Evolutionary conservation across 1,140 invertebrate species (phyloP), one percentile per base, ranked within the genome.

Genomic region (Acyrthosiphon pisum): DNA sequence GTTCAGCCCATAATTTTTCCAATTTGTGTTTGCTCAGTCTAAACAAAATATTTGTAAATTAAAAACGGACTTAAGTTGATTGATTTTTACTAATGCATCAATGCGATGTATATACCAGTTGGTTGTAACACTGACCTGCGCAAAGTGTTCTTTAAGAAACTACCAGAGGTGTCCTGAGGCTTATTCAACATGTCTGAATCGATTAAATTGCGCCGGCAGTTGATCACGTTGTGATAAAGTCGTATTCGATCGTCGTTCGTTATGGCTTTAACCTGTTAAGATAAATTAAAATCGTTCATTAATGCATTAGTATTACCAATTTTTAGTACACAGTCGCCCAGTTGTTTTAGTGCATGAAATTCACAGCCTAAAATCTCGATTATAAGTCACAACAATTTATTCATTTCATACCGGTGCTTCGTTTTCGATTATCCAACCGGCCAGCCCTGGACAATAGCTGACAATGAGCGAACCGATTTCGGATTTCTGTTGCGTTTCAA

Each of bases 401-500:
- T 53, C 22, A 9, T 2, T 48, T 94, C 96, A 96, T 90, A 96
- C 95, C 1, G 97, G 96, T 46, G 96, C 96, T 95, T 97, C 97
- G 91, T 97, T 97, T 94, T 98, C 97, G 30, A 97, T 97, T 86
- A 99, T 97, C 96, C 98, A 98, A 56, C 97, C 97, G 11, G 98
- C 98, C 81, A 99, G 96, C 23, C 96, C 95, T 0, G 98, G 98
- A 94, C 97, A 98, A 95, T 99, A 99, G 81, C 98, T 98, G 6
- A 98, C 98, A 94, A 99, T 98, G 44, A 99, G 95, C 94, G 98
- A 98, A 11, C 98, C 98, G 93, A 99, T 98, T 96, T 99, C 98
- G 94, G 97, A 96, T 95, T 99, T 99, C 94, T 98, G 97, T 23
- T 96, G 95, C 2, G 98, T 98, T 95, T 99, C 98, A 95, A 99